phyloP scores from a whole-genome alignment of 2,888 invertebrate genomes.

The Callimorpha dominula region DNA sequence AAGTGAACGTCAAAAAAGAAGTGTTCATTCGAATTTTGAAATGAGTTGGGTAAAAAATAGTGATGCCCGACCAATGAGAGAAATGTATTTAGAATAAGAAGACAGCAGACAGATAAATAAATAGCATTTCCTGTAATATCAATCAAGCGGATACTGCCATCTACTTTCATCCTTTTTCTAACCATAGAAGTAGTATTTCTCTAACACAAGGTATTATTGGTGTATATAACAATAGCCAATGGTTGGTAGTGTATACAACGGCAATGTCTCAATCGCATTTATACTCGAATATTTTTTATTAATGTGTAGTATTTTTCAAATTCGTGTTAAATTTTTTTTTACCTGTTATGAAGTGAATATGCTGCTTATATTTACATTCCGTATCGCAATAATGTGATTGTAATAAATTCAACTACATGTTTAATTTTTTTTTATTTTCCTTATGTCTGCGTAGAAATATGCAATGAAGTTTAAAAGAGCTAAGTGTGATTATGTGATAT shows the following conservation, averaged over 20 bases:
- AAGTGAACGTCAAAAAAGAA: not conserved
- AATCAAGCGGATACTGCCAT: not conserved
- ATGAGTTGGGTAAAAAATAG: not conserved
- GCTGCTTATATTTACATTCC: slow-evolving; percentile 15
- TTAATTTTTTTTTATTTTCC: not conserved
- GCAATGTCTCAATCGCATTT: not conserved
- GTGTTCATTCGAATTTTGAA: not conserved
- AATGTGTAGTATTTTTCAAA: slow-evolving; percentile 8
- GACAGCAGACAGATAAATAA: not conserved
- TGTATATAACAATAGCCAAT: not conserved
- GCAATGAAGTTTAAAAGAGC: not conserved
- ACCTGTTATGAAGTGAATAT: slow-evolving; percentile 4
- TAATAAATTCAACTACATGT: not conserved
- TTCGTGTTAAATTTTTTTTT: not conserved
- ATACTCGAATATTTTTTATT: slow-evolving; percentile 6
- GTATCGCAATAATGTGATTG: not conserved
- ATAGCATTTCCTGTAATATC: not conserved
- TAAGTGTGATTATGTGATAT: too few relatives aligned
- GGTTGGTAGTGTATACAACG: not conserved
- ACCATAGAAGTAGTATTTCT: not conserved
- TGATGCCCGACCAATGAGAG: not conserved
- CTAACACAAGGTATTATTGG: not conserved
- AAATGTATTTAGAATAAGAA: not conserved
- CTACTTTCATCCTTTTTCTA: not conserved
- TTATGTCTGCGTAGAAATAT: not conserved